Conservation (phyloP, 1,140 invertebrate species). For the Mylabris phalerata region DNA sequence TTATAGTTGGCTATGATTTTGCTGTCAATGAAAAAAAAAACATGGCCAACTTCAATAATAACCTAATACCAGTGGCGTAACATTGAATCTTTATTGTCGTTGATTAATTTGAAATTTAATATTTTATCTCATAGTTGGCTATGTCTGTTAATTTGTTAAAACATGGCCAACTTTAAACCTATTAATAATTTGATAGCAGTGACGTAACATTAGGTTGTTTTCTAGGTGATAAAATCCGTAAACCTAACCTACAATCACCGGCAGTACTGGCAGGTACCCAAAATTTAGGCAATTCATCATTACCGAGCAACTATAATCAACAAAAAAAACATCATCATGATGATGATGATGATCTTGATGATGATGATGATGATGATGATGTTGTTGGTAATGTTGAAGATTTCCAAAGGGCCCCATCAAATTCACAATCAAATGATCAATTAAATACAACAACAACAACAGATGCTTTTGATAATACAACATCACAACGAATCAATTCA, state of each 20-base stretch:
- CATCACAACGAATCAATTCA: slow-evolving; percentile 9
- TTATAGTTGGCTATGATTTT: not conserved
- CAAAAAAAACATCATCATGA: slow-evolving; percentile 44
- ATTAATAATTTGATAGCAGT: slow-evolving; percentile 2
- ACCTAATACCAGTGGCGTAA: too few relatives aligned
- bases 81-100: too few relatives aligned
- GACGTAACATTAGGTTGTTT: not conserved
- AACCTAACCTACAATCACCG: slow-evolving; percentile 42
- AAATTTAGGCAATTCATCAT: slow-evolving; percentile 6
- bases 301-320: slow-evolving; percentile 37
- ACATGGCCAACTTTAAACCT: too few relatives aligned
- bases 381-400: slow-evolving; percentile 23
- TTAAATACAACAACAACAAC: slow-evolving; percentile 6
- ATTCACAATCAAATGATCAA: slow-evolving; percentile 35
- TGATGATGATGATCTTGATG: slow-evolving; percentile 40
- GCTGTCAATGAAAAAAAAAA: too few relatives aligned
- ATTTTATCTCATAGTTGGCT: too few relatives aligned
- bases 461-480: slow-evolving; percentile 27
- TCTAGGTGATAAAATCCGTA: slow-evolving; percentile 42
- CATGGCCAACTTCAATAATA: too few relatives aligned
- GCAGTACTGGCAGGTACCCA: slow-evolving; percentile 48
- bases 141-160: too few relatives aligned
- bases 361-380: slow-evolving; percentile 22
- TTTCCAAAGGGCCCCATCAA: slow-evolving; percentile 23
- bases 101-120: too few relatives aligned